phyloP scores from a whole-genome alignment of 2,888 invertebrate genomes.

The Macaria liturata region DNA sequence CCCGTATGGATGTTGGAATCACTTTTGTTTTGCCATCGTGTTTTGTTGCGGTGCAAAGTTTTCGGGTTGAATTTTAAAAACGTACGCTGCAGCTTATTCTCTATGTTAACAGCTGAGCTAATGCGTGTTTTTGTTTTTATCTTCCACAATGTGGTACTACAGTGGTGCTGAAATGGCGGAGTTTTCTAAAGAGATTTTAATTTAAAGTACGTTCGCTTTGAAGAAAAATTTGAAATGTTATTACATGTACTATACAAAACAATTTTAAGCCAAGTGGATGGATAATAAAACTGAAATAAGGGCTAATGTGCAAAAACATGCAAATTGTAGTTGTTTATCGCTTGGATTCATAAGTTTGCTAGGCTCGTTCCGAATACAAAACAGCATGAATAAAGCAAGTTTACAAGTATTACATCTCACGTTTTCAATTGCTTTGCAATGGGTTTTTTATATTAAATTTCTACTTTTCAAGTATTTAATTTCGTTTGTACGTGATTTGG shows the following conservation, averaged over 20 bases:
- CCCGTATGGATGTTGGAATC: constrained; percentile 45
- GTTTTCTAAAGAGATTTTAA: not conserved
- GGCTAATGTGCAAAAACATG: constrained; percentile 61
- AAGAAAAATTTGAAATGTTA: not conserved
- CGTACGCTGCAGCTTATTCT: constrained; percentile 1
- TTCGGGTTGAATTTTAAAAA: constrained; percentile 26
- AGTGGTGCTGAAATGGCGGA: no score
- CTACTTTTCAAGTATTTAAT: no score
- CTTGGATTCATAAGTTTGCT: constrained; percentile 4
- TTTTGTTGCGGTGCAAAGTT: constrained; percentile 20
- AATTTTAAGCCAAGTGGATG: no score
- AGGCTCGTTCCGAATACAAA: constrained; percentile 27
- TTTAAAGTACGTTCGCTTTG: not conserved
- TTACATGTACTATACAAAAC: not conserved
- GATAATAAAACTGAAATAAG: constrained; percentile 8
- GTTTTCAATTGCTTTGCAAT: constrained; percentile 53
- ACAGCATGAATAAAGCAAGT: constrained; percentile 50
- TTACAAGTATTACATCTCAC: constrained; percentile 53
- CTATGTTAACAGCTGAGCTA: constrained; percentile 5
- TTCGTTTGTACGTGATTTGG: no score
- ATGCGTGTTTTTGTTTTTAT: constrained; percentile 7
- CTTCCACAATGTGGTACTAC: not conserved
- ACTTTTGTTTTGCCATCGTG: constrained; percentile 31
- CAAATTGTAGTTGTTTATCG: constrained; percentile 48
- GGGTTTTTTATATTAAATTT: constrained; percentile 2